These are phyloP conservation scores for Remorina albescens DNA, from an alignment of 2,797 vertebrate genomes.

Conservation along the genomic window DNA sequence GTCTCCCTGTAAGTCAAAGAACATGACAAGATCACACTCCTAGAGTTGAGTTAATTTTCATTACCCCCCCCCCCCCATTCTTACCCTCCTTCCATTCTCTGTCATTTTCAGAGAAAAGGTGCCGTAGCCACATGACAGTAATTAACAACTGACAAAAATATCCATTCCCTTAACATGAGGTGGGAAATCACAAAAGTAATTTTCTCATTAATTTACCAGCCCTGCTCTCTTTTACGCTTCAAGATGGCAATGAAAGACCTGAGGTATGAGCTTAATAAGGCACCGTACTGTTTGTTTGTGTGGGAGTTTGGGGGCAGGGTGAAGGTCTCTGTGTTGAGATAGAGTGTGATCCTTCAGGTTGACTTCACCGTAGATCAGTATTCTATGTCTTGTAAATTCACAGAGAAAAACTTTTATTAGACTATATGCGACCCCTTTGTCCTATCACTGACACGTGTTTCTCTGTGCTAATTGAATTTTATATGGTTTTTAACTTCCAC, in stretches of 20 bases:
- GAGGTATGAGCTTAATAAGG: conserved; percentile 88
- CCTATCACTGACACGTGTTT: background rate
- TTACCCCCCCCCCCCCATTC: conserved; percentile 38
- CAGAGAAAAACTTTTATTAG: background rate
- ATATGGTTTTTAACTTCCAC: background rate
- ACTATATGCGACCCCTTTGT: background rate
- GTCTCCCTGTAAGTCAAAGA: conserved; percentile 82
- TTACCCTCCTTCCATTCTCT: conserved; percentile 80
- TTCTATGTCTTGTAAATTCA: background rate
- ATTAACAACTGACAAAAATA: conserved; percentile 99
- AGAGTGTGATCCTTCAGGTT: background rate
- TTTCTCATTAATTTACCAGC: conserved; percentile 91
- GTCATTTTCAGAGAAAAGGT: conserved; percentile 89
- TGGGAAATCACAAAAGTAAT: conserved; percentile 94
- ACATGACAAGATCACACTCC: conserved; percentile 83
- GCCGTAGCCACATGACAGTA: conserved; percentile 93
- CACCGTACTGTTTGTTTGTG: conserved; percentile 82
- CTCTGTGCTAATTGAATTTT: background rate
- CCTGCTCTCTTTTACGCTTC: conserved; percentile 81
- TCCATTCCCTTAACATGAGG: conserved; percentile 91
- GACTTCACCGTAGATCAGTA: background rate
- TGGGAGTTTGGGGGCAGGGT: conserved; percentile 72
- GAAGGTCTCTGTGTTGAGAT: background rate
- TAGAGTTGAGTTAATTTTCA: conserved; percentile 80
- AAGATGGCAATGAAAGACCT: conserved; percentile 23